A percentile compares a stretch with the other conserved stretches of the same genome.
Evolutionary conservation across 2,797 vertebrate species (phyloP).

Genomic region (Rallus crepitans): DNA sequence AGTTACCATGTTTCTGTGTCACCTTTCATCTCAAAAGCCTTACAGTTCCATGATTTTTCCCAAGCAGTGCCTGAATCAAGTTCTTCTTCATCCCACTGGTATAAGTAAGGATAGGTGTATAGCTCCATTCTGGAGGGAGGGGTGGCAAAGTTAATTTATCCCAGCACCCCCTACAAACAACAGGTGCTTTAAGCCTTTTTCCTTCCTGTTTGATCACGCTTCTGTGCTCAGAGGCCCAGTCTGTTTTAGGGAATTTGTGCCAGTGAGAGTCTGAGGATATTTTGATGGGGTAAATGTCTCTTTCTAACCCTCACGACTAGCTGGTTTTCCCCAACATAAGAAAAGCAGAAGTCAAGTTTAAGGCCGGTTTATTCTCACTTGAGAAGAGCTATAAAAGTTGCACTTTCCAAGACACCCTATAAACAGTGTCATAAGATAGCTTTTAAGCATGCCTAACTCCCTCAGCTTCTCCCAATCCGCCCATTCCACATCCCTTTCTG

Average conservation of each 20-base stretch:
- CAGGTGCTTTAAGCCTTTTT: background rate
- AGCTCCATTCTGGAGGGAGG: fast-evolving
- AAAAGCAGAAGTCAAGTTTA: background rate
- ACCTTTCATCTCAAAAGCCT: background rate
- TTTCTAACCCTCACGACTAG: background rate
- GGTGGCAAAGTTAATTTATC: background rate
- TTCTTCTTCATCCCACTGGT: background rate
- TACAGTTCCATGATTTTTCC: background rate
- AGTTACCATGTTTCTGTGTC: background rate
- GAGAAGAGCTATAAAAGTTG: background rate
- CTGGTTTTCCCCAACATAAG: background rate
- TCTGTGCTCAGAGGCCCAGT: background rate
- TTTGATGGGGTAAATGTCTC: fast-evolving
- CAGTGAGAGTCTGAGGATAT: background rate
- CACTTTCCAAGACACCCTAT: background rate
- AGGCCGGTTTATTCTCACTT: background rate
- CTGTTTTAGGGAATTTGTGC: background rate
- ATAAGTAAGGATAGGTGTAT: fast-evolving
- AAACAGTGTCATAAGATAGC: background rate
- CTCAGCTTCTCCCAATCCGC: background rate
- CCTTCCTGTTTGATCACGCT: background rate
- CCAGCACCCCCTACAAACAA: background rate
- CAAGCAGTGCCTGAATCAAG: background rate
- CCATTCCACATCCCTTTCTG: background rate
- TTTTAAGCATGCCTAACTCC: background rate